phyloP scores from a whole-genome alignment of 2,888 invertebrate genomes.

The Eustalomyia histrio region DNA sequence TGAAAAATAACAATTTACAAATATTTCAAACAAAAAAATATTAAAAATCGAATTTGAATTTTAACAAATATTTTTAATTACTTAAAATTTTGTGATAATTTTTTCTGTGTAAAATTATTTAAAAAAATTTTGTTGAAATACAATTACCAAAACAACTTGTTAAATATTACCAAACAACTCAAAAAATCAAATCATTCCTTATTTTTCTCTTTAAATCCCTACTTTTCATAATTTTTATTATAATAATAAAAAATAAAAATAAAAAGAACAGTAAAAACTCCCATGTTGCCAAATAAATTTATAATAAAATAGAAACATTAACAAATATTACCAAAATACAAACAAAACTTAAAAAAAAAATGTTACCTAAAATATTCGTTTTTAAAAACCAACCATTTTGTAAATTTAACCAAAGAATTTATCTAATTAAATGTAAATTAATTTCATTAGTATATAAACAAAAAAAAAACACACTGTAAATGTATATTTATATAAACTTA shows the following conservation, averaged over 20 bases:
- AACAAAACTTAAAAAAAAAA: conserved; percentile 10
- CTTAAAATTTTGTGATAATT: too few relatives aligned
- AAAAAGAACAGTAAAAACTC: conserved; percentile 32
- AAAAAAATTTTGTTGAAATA: too few relatives aligned
- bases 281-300: conserved; percentile 55
- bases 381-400: conserved; percentile 11
- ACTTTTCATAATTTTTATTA: conserved; percentile 5
- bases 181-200: neutral
- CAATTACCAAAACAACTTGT: too few relatives aligned
- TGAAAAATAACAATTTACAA: too few relatives aligned
- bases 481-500: conserved; percentile 29
- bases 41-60: too few relatives aligned
- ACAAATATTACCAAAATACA: neutral
- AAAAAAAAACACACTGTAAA: conserved; percentile 24
- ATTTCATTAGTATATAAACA: conserved; percentile 40
- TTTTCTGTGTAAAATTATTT: too few relatives aligned
- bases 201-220: neutral
- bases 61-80: too few relatives aligned
- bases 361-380: conserved; percentile 31
- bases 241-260: conserved; percentile 5
- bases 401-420: conserved; percentile 59
- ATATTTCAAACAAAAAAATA: neutral
- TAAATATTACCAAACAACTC: neutral
- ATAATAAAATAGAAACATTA: conserved; percentile 6
- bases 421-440: conserved; percentile 43